Base-by-base conservation (phyloP, 2,888 invertebrate species). In the Netelia fuscicornis region DNA sequence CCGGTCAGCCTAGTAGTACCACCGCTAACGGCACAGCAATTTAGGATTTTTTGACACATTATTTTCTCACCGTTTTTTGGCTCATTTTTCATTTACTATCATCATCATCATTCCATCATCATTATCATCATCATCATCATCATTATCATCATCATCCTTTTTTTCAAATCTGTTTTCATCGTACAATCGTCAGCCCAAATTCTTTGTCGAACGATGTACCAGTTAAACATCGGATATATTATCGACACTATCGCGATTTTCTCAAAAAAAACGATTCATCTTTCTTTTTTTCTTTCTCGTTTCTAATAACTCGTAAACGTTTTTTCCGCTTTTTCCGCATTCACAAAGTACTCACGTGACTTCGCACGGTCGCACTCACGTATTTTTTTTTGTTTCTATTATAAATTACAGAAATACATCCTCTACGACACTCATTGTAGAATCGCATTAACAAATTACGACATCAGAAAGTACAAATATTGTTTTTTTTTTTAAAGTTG, bases 21-120 rank as follows among this genome's bases (percentile, higher is more conserved):
- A 91, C 92, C 92, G 91, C 92, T 92, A 92, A 91, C 91, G 91
- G 92, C 91, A 92, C 91, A 92, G 90, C 92, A 93, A 93, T 93
- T 90, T 90, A 90, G 89, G 80, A 72, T 91, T 90, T 90, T 92
- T 85, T 90, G 88, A 87, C 88, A 86, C 87, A 90, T 85, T 84
- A 89, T 89, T 85, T 85, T 86, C 82, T 83, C 90, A 90, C 88
- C 88, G 58, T 76, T 82, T 79, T 77, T 78, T 75, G 56, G 79
- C 65, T 85, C 67, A 79, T 70, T 82, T 82, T 79, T 70, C 56
- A 62, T 70, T 75, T 80, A 78, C 52, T 74, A 72, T 72, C 71
- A 83, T 83, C 82, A 60, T 84, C 48, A 48, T 48, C 48, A 20
- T 20, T 17, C 44, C 67, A 20, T 67, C 60, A 72, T 60, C 48